A percentile compares a stretch with the other conserved stretches of the same genome.
phyloP scores from a whole-genome alignment of 1,140 invertebrate species.

The Brachionus manjavacas region DNA sequence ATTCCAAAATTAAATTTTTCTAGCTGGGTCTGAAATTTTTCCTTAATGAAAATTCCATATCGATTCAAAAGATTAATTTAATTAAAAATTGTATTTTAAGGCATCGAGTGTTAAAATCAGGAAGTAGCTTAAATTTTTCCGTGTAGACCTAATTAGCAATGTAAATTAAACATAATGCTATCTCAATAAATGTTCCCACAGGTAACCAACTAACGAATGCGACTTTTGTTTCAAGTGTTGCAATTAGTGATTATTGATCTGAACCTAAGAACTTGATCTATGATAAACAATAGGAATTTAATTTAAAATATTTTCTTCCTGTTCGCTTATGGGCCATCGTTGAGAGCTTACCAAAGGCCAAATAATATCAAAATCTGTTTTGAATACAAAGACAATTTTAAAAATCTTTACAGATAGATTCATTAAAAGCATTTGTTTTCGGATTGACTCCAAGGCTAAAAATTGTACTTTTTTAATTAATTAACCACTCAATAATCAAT shows the following conservation, averaged over 20 bases:
- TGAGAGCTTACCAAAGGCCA: neutral
- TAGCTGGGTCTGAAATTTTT: neutral
- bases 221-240: neutral
- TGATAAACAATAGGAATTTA: neutral
- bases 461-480: neutral
- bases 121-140: slow-evolving; percentile 19
- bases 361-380: neutral
- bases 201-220: slow-evolving; percentile 14
- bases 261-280: neutral
- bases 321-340: neutral
- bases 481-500: neutral
- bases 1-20: slow-evolving; percentile 8
- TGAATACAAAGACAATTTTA: neutral
- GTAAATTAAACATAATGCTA: neutral
- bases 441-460: neutral
- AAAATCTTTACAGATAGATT: neutral
- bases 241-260: slow-evolving; percentile 18
- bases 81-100: slow-evolving; percentile 21
- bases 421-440: neutral
- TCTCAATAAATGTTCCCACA: neutral
- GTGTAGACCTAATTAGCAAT: slow-evolving; percentile 5
- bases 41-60: slow-evolving; percentile 11
- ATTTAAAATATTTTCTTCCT: neutral
- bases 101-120: neutral
- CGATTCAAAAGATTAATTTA: neutral